A percentile compares a stretch with the other conserved stretches of the same genome.
These are phyloP conservation scores for Mythimna ferrago DNA, from an alignment of 2,888 invertebrate genomes.

Conservation along the genomic window DNA sequence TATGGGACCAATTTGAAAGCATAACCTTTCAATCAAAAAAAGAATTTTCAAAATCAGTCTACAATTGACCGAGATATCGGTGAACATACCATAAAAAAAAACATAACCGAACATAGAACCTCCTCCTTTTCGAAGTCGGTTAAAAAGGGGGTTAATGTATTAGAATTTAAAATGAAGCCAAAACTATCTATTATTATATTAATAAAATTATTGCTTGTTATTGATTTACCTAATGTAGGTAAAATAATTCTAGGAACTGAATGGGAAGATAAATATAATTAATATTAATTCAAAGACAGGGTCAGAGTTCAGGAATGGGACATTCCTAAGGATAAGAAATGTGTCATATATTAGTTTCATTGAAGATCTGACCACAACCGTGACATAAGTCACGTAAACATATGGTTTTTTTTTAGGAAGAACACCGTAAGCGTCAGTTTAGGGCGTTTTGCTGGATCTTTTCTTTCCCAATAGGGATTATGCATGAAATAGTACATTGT, in stretches of 20 bases:
- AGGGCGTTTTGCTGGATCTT: neutral
- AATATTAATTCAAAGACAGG: neutral
- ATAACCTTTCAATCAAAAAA: too few relatives aligned
- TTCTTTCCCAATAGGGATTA: too few relatives aligned
- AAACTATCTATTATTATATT: neutral
- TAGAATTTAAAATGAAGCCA: too few relatives aligned
- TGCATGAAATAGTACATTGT: too few relatives aligned
- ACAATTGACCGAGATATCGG: too few relatives aligned
- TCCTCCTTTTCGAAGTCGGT: too few relatives aligned
- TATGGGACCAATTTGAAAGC: too few relatives aligned
- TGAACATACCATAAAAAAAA: too few relatives aligned
- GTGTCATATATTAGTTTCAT: constrained; percentile 10
- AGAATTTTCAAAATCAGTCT: too few relatives aligned
- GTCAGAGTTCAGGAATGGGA: too few relatives aligned
- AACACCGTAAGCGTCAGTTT: neutral
- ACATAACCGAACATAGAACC: too few relatives aligned
- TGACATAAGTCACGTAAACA: constrained; percentile 21
- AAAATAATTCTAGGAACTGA: constrained; percentile 3
- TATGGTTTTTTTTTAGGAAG: neutral
- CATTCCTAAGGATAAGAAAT: neutral
- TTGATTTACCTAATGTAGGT: neutral
- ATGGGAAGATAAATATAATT: neutral
- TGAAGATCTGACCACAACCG: neutral
- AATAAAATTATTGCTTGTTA: neutral
- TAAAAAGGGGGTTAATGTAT: too few relatives aligned